Conservation (phyloP, 2,797 vertebrate genomes). For the Peromyscus eremicus region DNA sequence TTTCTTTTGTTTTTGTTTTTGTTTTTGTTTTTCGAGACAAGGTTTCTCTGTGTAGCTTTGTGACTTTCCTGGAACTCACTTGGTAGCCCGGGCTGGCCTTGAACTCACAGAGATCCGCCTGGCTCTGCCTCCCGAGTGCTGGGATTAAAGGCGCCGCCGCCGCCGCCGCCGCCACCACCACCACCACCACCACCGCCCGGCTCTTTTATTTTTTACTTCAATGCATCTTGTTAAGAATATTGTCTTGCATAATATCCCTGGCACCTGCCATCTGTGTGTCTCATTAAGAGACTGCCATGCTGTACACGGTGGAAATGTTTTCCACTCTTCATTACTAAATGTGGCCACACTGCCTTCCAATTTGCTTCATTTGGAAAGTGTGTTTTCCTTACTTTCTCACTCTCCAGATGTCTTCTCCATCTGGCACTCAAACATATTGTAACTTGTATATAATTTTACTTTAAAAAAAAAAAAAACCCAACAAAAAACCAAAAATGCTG, state of each 20-base stretch:
- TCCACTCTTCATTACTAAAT: not conserved
- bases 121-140: too few relatives aligned
- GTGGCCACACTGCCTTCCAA: constrained; percentile 13
- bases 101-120: too few relatives aligned
- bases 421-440: constrained; percentile 58
- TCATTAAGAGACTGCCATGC: not conserved
- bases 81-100: too few relatives aligned
- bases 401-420: constrained; percentile 68
- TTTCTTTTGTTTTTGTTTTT: not conserved
- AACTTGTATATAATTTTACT: constrained; percentile 35
- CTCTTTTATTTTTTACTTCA: not conserved
- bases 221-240: not conserved
- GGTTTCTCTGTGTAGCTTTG: too few relatives aligned
- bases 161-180: too few relatives aligned
- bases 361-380: not conserved
- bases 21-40: too few relatives aligned
- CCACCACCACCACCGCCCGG: too few relatives aligned
- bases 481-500: not conserved
- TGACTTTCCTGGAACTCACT: too few relatives aligned
- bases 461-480: not conserved
- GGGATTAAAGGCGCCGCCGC: too few relatives aligned
- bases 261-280: not conserved
- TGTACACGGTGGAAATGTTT: not conserved
- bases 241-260: not conserved
- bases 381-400: constrained; percentile 61